Conservation (phyloP, 2,113 vertebrate genomes). For the Paramormyrops kingsleyae region DNA sequence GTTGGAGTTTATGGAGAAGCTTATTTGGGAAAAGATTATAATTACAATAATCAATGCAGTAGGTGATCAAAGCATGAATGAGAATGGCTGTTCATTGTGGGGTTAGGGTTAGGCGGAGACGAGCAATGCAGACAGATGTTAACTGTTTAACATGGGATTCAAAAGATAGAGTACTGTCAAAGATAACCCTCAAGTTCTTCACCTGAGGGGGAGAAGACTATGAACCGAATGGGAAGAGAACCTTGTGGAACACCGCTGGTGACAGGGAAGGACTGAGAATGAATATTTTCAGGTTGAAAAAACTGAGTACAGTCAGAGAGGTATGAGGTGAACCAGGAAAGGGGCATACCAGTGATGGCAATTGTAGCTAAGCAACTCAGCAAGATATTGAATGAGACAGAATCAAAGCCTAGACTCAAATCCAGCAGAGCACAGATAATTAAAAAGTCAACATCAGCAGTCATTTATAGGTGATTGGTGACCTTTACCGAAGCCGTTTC, state of each 20-base stretch:
- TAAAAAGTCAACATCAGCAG: neutral
- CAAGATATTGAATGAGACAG: neutral
- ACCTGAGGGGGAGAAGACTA: neutral
- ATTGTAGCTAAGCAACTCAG: neutral
- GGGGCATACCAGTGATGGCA: neutral
- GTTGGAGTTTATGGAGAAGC: neutral
- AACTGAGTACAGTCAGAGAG: neutral
- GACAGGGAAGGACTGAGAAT: neutral
- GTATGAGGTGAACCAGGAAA: neutral
- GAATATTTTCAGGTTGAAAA: neutral
- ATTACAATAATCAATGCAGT: too few relatives aligned
- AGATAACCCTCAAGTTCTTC: neutral
- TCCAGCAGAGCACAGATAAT: neutral
- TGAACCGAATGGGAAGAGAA: neutral
- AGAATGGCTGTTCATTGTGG: too few relatives aligned
- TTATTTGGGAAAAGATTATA: neutral
- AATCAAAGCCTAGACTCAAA: neutral
- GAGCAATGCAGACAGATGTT: neutral
- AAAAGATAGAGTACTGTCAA: neutral
- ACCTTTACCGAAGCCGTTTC: neutral
- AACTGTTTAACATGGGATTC: neutral
- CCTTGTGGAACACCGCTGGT: neutral
- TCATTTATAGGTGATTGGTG: neutral
- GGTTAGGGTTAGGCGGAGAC: neutral
- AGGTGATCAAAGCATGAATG: too few relatives aligned